phyloP scores from a whole-genome alignment of 2,797 vertebrate genomes.

The Microchirus variegatus region DNA sequence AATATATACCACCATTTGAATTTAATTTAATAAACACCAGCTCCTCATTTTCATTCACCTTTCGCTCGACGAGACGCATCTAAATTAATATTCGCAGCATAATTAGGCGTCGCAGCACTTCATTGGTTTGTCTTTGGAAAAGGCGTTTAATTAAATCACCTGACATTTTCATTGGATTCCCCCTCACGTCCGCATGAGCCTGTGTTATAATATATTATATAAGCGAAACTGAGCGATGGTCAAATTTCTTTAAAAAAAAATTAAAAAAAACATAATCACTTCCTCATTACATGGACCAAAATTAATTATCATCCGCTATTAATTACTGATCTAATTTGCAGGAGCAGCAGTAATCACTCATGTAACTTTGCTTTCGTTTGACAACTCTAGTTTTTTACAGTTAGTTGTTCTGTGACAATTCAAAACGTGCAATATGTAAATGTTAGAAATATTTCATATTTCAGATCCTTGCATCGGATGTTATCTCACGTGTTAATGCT shows the following conservation, averaged over 20 bases:
- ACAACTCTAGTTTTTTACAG: too few relatives aligned
- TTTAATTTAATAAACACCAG: too few relatives aligned
- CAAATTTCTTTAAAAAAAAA: not conserved
- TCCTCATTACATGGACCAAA: not conserved
- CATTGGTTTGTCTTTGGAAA: conserved; percentile 5
- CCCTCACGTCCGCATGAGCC: conserved; percentile 1
- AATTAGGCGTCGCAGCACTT: conserved; percentile 11
- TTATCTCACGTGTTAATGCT: too few relatives aligned
- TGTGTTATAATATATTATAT: conserved; percentile 17
- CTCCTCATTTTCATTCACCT: conserved; percentile 14
- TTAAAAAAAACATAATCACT: not conserved
- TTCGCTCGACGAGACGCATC: conserved; percentile 18
- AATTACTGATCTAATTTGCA: not conserved
- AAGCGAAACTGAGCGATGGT: not conserved
- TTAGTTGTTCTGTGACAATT: too few relatives aligned
- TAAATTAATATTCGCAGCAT: conserved; percentile 24
- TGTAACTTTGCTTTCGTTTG: not conserved
- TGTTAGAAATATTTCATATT: too few relatives aligned
- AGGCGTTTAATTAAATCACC: conserved; percentile 16
- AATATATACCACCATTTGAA: too few relatives aligned
- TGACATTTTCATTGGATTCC: conserved; percentile 26
- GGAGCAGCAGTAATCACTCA: not conserved
- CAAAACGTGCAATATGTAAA: too few relatives aligned
- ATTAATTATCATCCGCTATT: too few relatives aligned
- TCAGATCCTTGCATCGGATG: too few relatives aligned